phyloP scores from a whole-genome alignment of 2,113 vertebrate species.

The Sigmodon hispidus region DNA sequence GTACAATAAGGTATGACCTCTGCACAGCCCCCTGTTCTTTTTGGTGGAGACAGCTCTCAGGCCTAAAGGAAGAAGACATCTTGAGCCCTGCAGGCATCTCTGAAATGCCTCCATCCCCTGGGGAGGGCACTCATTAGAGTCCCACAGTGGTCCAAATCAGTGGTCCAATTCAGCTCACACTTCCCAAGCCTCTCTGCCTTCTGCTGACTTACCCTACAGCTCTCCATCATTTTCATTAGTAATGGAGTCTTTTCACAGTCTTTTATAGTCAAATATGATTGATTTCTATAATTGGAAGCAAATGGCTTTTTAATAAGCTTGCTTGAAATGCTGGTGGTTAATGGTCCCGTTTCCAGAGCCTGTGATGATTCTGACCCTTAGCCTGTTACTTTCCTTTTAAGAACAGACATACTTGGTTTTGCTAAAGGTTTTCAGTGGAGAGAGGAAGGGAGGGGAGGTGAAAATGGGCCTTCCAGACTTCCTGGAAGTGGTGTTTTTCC shows the following conservation, averaged over 20 bases:
- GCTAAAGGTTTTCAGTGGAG: background rate
- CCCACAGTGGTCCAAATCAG: background rate
- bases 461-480: background rate
- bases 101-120: background rate
- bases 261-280: slow-evolving; percentile 42
- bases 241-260: background rate
- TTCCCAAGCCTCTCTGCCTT: background rate
- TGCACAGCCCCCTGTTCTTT: background rate
- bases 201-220: background rate
- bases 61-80: background rate
- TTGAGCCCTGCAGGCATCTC: background rate
- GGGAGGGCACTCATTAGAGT: background rate
- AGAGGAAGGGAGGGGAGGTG: background rate
- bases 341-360: slow-evolving; percentile 29
- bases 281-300: slow-evolving; percentile 46
- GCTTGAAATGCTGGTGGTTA: slow-evolving; percentile 41
- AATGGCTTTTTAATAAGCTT: slow-evolving; percentile 66
- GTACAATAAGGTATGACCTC: background rate
- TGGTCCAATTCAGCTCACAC: background rate
- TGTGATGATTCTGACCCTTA: slow-evolving; percentile 22
- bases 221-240: background rate
- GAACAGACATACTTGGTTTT: background rate
- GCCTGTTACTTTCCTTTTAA: background rate
- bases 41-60: background rate
- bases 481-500: background rate